These are phyloP conservation scores for Drosophila rhopaloa DNA, from an alignment of 1,140 invertebrate species.

Conservation along the genomic window DNA sequence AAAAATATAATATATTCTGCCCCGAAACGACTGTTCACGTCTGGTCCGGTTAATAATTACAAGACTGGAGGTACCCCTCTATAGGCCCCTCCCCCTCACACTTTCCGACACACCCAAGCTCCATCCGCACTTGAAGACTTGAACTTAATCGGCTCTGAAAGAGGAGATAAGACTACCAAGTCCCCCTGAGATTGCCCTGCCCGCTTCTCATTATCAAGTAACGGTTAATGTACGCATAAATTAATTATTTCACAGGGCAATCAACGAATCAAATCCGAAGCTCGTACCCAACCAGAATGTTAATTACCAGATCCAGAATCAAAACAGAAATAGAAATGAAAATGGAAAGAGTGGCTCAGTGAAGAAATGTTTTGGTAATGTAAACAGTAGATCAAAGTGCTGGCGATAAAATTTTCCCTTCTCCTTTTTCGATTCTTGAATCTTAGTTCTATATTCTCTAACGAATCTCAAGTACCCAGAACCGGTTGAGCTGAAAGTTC, in stretches of 20 bases:
- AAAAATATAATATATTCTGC: neutral
- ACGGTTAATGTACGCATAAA: constrained; percentile 81
- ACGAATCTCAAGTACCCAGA: constrained; percentile 38
- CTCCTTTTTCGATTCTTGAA: constrained; percentile 28
- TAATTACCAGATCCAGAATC: constrained; percentile 27
- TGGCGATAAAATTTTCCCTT: constrained; percentile 55
- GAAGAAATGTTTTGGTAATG: constrained; percentile 37
- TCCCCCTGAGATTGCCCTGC: constrained; percentile 1
- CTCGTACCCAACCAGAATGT: constrained; percentile 28
- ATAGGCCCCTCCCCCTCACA: neutral
- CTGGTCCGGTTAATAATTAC: constrained; percentile 57
- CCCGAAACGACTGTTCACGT: constrained; percentile 14
- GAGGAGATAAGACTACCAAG: constrained; percentile 50
- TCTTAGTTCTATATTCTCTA: constrained; percentile 3
- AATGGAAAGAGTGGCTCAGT: constrained; percentile 43
- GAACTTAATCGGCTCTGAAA: constrained; percentile 68
- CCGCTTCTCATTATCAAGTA: constrained; percentile 66
- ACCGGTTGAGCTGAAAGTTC: constrained; percentile 28
- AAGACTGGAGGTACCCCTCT: constrained; percentile 2
- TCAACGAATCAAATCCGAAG: constrained; percentile 34
- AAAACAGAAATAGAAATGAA: constrained; percentile 44
- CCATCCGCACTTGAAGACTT: constrained; percentile 53
- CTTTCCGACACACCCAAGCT: constrained; percentile 22
- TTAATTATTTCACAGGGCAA: constrained; percentile 74
- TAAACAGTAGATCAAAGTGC: constrained; percentile 67